These are phyloP conservation scores for Pelochelys cantorii DNA, from an alignment of 2,797 vertebrate genomes.

Conservation along the genomic window DNA sequence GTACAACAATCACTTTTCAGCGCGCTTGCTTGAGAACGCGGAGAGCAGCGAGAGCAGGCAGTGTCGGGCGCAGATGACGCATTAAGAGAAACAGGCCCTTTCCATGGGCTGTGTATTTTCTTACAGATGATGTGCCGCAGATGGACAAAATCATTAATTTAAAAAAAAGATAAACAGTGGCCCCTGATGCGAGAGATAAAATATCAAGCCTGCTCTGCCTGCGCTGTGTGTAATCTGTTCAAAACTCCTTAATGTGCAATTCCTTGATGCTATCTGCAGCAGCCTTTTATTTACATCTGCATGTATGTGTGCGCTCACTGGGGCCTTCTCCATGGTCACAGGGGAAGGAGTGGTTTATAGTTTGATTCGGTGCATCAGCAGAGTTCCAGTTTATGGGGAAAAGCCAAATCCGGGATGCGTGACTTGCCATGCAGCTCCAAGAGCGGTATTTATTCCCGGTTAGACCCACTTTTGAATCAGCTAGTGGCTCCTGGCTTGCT, in stretches of 20 bases:
- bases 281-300: not conserved
- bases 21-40: not conserved
- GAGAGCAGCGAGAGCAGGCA: not conserved
- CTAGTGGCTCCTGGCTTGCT: not conserved
- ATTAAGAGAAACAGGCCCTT: not conserved
- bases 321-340: rapidly evolving
- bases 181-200: slow-evolving; percentile 22
- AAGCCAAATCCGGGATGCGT: rapidly evolving
- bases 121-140: slow-evolving; percentile 34
- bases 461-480: not conserved
- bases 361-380: not conserved
- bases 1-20: slow-evolving; percentile 32
- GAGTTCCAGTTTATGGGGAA: not conserved
- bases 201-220: not conserved
- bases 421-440: rapidly evolving
- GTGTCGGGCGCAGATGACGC: slow-evolving; percentile 28
- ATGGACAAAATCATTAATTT: not conserved
- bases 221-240: slow-evolving; percentile 14
- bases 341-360: rapidly evolving
- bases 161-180: slow-evolving; percentile 24
- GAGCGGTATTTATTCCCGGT: rapidly evolving
- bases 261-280: slow-evolving; percentile 1
- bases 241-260: slow-evolving; percentile 35
- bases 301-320: rapidly evolving
- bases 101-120: slow-evolving; percentile 19